Evolutionary conservation across 35 echinoderm and acorn worm species (phyloP), one percentile per base, ranked within the genome.

Genomic region (Strongylocentrotus purpuratus): DNA sequence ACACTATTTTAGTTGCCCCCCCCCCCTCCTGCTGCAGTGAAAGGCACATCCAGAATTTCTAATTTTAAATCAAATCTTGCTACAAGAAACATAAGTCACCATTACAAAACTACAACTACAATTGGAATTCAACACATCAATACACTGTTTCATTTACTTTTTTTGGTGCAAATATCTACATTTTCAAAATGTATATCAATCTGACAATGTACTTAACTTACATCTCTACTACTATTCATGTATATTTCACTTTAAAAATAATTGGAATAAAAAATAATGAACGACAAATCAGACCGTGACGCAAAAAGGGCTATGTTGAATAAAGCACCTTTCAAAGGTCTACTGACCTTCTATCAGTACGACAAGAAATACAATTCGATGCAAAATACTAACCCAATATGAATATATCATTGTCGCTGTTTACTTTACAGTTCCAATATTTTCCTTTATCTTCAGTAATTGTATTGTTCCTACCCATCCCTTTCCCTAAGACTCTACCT

Each of bases 161-260:
- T 78, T n/a, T 78, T 78, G 18, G 22, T 78, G 65, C 65, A 78
- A 78, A 78, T 78, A 78, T 78, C 65, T 78, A 78, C 65, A 78
- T 6, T 28, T 78, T 78, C 22, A 78, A 78, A 78, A 28, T 78
- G n/a, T 7, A 28, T 78, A 78, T 78, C 7, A 18, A 78, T 78
- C 20, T 78, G 28, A 78, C 65, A 78, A 7, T n/a, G 4, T 28
- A n/a, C 28, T 18, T 78, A 8, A 2, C 65, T 4, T 71, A 20
- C 61, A 25, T 28, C 65, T 28, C 28, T 31, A 17, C 52, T n/a
- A 28, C 65, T 7, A 71, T 6, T 25, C 4, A 78, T 41, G 7
- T 28, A 78, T 18, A 7, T 28, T 78, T 78, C 65, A 78, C 22
- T 25, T 28, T 5, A n/a, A 22, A 78, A 78, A 78, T 28, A n/a